Evolutionary conservation across 2,797 vertebrate species (phyloP).

Genomic region (Uromys caudimaculatus): DNA sequence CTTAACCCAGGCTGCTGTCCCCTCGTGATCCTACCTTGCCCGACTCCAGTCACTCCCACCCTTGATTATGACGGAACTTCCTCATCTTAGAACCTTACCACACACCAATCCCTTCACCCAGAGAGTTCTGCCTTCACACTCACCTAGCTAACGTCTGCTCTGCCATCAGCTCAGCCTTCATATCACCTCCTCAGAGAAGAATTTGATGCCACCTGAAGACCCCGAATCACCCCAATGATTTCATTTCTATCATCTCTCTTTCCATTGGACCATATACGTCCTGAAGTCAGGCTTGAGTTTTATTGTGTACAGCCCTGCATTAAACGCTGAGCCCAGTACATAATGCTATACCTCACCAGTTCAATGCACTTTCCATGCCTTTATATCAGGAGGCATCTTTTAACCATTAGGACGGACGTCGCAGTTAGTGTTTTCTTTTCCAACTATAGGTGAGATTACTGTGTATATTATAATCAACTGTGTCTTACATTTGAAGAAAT

Average conservation of each 20-base stretch:
- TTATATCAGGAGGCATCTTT: background rate
- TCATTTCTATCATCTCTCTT: background rate
- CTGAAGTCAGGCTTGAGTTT: background rate
- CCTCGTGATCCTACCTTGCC: background rate
- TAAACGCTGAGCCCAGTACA: background rate
- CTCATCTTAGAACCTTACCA: background rate
- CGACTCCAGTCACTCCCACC: background rate
- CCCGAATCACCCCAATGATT: background rate
- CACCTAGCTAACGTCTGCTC: background rate
- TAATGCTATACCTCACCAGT: background rate
- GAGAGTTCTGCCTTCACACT: background rate
- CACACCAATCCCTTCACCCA: background rate
- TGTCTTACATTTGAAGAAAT: constrained; percentile 49
- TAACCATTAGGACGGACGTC: background rate
- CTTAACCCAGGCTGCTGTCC: background rate
- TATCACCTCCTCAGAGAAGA: background rate
- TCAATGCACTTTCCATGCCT: background rate
- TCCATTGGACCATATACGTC: background rate
- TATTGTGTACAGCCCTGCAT: background rate
- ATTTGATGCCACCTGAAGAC: too few relatives aligned
- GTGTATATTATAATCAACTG: background rate
- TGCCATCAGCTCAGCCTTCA: background rate
- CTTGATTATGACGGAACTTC: background rate
- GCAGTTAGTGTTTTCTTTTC: constrained; percentile 27
- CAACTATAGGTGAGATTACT: background rate